These are phyloP conservation scores for Stenolophus ochropezus DNA, from an alignment of 2,888 invertebrate genomes.

Conservation along the genomic window DNA sequence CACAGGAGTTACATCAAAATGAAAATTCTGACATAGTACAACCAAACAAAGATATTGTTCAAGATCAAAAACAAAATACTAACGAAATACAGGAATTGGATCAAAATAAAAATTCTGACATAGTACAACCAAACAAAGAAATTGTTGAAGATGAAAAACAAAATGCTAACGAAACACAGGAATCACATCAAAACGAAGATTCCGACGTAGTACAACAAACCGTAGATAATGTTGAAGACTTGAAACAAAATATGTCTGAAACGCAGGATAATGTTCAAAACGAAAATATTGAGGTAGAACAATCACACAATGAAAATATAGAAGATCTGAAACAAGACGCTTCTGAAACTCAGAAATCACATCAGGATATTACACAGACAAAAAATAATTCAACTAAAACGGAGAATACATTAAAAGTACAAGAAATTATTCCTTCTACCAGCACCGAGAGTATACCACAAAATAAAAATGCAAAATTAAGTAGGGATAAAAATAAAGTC, in stretches of 20 bases:
- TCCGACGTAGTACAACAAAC: not conserved
- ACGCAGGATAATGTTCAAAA: too few relatives aligned
- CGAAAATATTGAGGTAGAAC: not conserved
- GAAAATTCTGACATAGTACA: not conserved
- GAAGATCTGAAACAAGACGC: not conserved
- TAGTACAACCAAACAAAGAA: not conserved
- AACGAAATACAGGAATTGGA: not conserved
- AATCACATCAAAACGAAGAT: not conserved
- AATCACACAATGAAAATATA: not conserved
- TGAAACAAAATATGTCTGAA: too few relatives aligned
- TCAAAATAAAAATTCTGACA: not conserved
- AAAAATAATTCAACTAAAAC: not conserved
- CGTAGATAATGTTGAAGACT: not conserved
- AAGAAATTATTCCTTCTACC: conserved; percentile 31
- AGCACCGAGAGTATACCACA: conserved; percentile 22
- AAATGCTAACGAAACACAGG: too few relatives aligned
- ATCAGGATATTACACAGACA: not conserved
- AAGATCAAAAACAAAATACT: not conserved
- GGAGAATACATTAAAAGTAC: not conserved
- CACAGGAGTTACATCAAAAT: not conserved
- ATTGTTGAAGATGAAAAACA: not conserved
- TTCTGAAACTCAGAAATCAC: not conserved
- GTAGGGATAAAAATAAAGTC: conserved; percentile 46
- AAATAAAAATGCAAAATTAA: conserved; percentile 48
- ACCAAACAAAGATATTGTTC: not conserved